Evolutionary conservation across 1,140 invertebrate species (phyloP).

Genomic region (Dendroctonus ponderosae): DNA sequence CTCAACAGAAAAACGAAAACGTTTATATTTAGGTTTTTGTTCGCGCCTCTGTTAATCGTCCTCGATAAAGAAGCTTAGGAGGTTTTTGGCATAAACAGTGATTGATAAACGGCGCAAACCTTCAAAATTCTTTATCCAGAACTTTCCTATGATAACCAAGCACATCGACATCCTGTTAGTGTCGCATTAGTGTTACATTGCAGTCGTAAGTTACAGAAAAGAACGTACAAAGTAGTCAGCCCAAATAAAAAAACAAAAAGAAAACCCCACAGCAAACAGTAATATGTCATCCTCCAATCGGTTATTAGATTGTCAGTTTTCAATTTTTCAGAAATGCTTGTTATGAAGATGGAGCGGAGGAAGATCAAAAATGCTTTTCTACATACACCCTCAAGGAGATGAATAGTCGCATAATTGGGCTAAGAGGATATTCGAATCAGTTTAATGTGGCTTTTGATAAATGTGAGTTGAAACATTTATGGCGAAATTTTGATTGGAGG

Average conservation of each 20-base stretch:
- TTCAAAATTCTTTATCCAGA: too few species aligned
- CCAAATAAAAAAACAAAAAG: slow-evolving; percentile 48
- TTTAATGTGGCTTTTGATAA: too few species aligned
- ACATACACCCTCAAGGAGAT: too few species aligned
- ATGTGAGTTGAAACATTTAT: too few species aligned
- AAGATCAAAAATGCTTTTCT: too few species aligned
- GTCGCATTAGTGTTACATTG: slow-evolving; percentile 51
- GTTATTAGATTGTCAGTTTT: background rate
- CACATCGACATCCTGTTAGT: slow-evolving; percentile 46
- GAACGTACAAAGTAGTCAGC: slow-evolving; percentile 49
- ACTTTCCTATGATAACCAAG: slow-evolving; percentile 38
- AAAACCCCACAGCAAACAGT: slow-evolving; percentile 51
- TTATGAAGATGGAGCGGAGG: too few species aligned
- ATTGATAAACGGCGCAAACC: background rate
- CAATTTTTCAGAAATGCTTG: too few species aligned
- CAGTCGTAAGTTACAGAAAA: slow-evolving; percentile 51
- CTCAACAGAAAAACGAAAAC: too few species aligned
- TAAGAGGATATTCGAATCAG: too few species aligned
- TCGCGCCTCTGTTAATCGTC: background rate
- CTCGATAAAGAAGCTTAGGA: slow-evolving; percentile 1
- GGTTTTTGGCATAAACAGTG: background rate
- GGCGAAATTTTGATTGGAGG: slow-evolving; percentile 29
- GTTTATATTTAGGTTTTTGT: background rate
- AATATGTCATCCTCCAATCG: slow-evolving; percentile 44
- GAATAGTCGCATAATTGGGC: too few species aligned